Conservation (phyloP, 2,113 vertebrate genomes). For the Pica pica region DNA sequence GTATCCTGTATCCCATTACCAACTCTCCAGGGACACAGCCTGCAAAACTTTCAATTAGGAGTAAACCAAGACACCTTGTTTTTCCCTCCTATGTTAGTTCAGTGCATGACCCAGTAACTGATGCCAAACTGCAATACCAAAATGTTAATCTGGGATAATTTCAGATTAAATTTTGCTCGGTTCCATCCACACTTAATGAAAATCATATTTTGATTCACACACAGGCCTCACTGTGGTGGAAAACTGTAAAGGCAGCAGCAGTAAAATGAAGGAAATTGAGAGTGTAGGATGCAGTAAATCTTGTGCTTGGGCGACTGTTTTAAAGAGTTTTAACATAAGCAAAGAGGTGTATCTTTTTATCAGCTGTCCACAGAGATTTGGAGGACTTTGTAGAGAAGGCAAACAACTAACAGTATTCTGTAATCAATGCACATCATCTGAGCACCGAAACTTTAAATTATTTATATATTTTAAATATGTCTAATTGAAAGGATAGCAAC, state of each 20-base stretch:
- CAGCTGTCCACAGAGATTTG: slow-evolving; percentile 3
- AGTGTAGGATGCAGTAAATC: background rate
- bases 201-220: background rate
- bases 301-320: background rate
- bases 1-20: background rate
- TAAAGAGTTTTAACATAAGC: background rate
- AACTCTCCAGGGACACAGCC: background rate
- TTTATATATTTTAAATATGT: slow-evolving; percentile 19
- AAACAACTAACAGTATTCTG: slow-evolving; percentile 38
- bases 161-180: background rate
- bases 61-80: background rate
- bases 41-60: slow-evolving; percentile 31
- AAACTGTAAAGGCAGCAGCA: slow-evolving; percentile 33
- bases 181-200: background rate
- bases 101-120: background rate
- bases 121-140: background rate
- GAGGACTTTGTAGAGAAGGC: slow-evolving; percentile 20
- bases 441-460: slow-evolving; percentile 27
- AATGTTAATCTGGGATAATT: background rate
- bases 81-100: background rate
- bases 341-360: slow-evolving; percentile 24
- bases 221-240: slow-evolving; percentile 18
- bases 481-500: slow-evolving; percentile 31
- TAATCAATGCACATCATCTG: slow-evolving; percentile 42
- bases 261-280: background rate